Evolutionary conservation across 2,113 vertebrate species (phyloP).

Genomic region (Nyctibius bracteatus): DNA sequence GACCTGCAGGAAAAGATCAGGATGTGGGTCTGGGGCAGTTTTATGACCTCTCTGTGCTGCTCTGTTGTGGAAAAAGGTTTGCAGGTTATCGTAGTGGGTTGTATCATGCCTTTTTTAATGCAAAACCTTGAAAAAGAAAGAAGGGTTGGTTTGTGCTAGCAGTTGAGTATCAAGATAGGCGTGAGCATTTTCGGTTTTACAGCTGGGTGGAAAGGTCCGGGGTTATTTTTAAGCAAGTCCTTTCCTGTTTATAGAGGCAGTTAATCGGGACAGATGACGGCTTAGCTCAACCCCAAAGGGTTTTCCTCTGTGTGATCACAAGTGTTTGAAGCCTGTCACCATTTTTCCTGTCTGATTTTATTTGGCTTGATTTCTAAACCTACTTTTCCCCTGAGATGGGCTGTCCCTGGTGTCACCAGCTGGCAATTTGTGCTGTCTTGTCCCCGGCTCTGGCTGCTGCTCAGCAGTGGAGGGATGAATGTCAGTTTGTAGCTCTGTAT

Average conservation of each 20-base stretch:
- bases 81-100: background rate
- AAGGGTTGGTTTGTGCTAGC: background rate
- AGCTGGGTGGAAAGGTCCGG: background rate
- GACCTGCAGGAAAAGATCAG: background rate
- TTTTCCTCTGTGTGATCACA: background rate
- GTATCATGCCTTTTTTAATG: background rate
- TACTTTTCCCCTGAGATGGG: too few relatives aligned
- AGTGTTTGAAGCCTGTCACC: background rate
- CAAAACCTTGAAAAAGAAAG: background rate
- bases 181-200: background rate
- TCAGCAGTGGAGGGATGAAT: background rate
- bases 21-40: background rate
- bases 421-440: background rate
- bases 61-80: background rate
- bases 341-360: background rate
- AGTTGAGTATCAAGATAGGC: rapidly evolving
- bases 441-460: background rate
- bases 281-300: background rate
- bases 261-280: background rate
- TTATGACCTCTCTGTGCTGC: background rate
- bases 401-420: background rate
- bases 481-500: background rate
- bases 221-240: background rate
- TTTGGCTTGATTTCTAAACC: background rate
- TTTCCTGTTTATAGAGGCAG: background rate